Conservation (phyloP, 35 echinoderm and acorn worm species). For the Ophioderma brevispina region DNA sequence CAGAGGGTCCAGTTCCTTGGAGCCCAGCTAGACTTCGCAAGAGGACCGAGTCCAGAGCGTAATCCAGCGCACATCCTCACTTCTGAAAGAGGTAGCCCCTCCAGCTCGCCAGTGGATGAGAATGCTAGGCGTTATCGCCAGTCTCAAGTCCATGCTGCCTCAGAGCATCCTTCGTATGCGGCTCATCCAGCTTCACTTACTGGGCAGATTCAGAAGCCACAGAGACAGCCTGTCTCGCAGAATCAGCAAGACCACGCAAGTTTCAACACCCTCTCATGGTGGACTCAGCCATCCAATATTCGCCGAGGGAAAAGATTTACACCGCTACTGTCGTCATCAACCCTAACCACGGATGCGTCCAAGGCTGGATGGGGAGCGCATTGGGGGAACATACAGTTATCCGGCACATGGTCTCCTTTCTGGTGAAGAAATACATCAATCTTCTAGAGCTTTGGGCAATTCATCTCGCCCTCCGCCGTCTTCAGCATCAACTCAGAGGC, state of each 20-base stretch:
- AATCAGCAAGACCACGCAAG: neutral
- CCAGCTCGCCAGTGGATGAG: no score
- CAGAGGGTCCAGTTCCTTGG: conserved; percentile 21
- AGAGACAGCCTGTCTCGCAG: neutral
- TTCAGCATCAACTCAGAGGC: neutral
- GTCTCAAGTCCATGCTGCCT: no score
- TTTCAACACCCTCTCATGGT: neutral
- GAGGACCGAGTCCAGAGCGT: neutral
- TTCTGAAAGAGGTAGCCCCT: no score
- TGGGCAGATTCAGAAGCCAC: neutral
- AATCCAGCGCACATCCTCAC: neutral
- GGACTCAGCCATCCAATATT: no score
- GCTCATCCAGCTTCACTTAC: conserved; percentile 24
- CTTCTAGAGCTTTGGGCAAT: no score
- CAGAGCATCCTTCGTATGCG: no score
- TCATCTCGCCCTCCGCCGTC: no score
- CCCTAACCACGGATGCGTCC: no score
- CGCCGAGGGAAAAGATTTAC: neutral
- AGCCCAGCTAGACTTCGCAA: neutral
- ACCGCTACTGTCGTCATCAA: neutral
- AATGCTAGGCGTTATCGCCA: no score
- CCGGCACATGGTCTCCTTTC: neutral
- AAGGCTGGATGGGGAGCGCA: no score
- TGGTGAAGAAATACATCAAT: no score
- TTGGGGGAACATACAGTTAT: neutral